Conservation (phyloP, 2,797 vertebrate species). For the Poecilia velifera region DNA sequence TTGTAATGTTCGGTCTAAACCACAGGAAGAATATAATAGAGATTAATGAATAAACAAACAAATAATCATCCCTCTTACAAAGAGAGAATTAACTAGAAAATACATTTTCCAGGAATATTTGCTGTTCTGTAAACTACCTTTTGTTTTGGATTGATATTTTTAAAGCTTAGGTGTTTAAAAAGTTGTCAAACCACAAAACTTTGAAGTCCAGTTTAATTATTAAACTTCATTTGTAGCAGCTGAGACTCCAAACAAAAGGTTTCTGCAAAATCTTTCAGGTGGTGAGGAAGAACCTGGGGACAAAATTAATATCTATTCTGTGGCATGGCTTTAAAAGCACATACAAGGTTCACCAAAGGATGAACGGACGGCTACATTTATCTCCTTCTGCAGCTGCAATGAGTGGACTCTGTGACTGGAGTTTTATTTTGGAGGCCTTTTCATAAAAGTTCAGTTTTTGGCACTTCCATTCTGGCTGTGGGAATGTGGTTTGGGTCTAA, state of each 20-base stretch:
- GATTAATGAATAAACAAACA: no score
- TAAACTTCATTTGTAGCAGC: background rate
- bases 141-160: background rate
- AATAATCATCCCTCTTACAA: background rate
- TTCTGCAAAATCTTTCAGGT: background rate
- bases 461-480: background rate
- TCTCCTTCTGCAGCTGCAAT: background rate
- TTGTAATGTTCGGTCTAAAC: no score
- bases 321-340: background rate
- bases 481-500: background rate
- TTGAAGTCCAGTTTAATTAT: background rate
- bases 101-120: background rate
- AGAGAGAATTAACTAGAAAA: background rate
- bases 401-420: background rate
- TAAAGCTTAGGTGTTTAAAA: background rate
- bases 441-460: slow-evolving; percentile 1
- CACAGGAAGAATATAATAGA: no score
- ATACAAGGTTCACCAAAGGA: background rate
- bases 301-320: background rate
- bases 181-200: background rate
- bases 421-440: background rate
- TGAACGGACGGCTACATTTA: background rate
- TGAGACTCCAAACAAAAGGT: background rate
- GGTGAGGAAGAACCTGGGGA: background rate
- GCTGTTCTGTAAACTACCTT: background rate